A percentile compares a stretch with the other conserved stretches of the same genome.
These are phyloP conservation scores for Corbicula japonica DNA, from an alignment of 2,888 invertebrate species.

Conservation along the genomic window DNA sequence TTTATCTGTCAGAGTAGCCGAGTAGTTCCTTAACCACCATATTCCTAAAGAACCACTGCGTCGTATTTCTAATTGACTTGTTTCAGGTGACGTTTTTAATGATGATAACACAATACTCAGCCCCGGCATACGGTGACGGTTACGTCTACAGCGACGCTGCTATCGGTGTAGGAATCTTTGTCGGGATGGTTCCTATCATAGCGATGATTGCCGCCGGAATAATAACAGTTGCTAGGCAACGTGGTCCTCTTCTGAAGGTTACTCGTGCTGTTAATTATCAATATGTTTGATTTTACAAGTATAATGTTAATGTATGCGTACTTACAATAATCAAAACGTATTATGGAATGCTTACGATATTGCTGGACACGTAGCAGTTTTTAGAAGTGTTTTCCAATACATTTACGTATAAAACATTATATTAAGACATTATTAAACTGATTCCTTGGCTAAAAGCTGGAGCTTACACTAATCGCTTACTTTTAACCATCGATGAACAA, in stretches of 20 bases:
- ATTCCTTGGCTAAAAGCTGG: too few relatives aligned
- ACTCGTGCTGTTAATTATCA: background rate
- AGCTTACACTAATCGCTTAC: too few relatives aligned
- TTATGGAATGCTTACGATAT: background rate
- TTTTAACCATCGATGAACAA: too few relatives aligned
- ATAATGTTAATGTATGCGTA: background rate
- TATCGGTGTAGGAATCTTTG: conserved; percentile 14
- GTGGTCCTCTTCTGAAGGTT: conserved; percentile 22
- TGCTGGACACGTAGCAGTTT: background rate
- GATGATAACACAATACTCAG: conserved; percentile 37
- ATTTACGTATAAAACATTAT: too few relatives aligned
- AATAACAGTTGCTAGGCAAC: background rate
- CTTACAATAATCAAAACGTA: background rate
- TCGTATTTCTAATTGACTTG: background rate
- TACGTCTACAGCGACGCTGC: conserved; percentile 38
- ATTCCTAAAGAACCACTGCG: too few relatives aligned
- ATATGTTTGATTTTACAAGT: background rate
- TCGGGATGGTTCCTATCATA: conserved; percentile 39
- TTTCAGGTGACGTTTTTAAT: conserved; percentile 46
- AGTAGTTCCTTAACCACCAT: too few relatives aligned
- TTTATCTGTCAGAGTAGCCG: too few relatives aligned
- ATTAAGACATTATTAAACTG: too few relatives aligned
- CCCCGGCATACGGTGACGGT: conserved; percentile 36
- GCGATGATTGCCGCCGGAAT: conserved; percentile 27
- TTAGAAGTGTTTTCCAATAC: background rate